phyloP scores from a whole-genome alignment of 2,888 invertebrate species.

The Pseudolycoriella hygida region DNA sequence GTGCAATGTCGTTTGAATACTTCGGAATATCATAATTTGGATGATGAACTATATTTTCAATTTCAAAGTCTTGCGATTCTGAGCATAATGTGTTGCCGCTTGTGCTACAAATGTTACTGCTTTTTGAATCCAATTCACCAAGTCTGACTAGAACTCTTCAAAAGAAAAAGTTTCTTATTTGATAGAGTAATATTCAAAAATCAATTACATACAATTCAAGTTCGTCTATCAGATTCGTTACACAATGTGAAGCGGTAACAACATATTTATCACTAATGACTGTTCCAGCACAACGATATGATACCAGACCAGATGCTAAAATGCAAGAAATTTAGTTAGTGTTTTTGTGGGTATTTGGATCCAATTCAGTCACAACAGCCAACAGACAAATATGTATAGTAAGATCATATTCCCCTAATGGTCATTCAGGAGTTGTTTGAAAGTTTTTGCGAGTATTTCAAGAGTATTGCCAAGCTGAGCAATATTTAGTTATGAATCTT shows the following conservation, averaged over 20 bases:
- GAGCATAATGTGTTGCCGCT: neutral
- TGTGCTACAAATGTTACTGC: slow-evolving; percentile 16
- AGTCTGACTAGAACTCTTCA: slow-evolving; percentile 39
- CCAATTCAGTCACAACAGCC: too few relatives aligned
- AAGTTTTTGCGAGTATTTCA: too few relatives aligned
- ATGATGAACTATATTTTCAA: slow-evolving; percentile 34
- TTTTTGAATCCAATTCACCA: slow-evolving; percentile 37
- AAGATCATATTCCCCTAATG: too few relatives aligned
- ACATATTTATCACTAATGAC: slow-evolving; percentile 36
- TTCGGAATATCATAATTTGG: slow-evolving; percentile 31
- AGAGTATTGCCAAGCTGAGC: too few relatives aligned
- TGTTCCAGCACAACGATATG: slow-evolving; percentile 31
- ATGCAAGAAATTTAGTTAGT: slow-evolving; percentile 1
- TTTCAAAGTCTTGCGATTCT: slow-evolving; percentile 31
- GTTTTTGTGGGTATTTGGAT: too few relatives aligned
- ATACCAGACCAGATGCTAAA: slow-evolving; percentile 17
- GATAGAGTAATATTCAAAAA: too few relatives aligned
- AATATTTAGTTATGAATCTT: too few relatives aligned
- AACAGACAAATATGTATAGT: too few relatives aligned
- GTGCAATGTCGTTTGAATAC: slow-evolving; percentile 39
- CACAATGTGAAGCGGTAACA: slow-evolving; percentile 42
- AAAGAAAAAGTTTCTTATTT: slow-evolving; percentile 3
- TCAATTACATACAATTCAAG: slow-evolving; percentile 28
- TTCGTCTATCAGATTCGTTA: slow-evolving; percentile 31
- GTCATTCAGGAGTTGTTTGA: too few relatives aligned